Percentiles rank a stretch among this genome's conserved stretches.
Conservation (phyloP, 2,797 vertebrate species). For the Cephalopachus bancanus region DNA sequence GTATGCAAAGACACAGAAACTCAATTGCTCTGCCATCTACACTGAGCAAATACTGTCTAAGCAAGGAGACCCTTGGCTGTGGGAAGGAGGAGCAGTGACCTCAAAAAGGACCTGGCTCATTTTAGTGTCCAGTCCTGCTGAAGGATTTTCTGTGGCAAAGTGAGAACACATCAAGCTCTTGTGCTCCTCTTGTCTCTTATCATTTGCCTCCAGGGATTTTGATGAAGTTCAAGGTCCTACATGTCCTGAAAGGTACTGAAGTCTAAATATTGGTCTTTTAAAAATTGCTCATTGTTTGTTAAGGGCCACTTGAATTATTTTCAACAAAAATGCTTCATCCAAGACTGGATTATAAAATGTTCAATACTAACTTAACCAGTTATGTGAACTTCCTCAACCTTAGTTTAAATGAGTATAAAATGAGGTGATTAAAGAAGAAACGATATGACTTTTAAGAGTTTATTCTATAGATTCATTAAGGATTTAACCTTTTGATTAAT, state of each 20-base stretch:
- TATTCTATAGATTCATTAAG: not conserved
- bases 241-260: conserved; percentile 31
- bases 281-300: conserved; percentile 38
- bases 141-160: not conserved
- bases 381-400: not conserved
- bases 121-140: not conserved
- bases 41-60: not conserved
- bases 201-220: conserved; percentile 36
- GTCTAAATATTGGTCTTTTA: conserved; percentile 31
- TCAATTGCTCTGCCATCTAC: not conserved
- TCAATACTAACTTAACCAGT: not conserved
- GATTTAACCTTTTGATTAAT: conserved; percentile 37
- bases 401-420: conserved; percentile 26
- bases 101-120: not conserved
- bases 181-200: not conserved
- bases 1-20: not conserved
- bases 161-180: not conserved
- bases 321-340: conserved; percentile 52
- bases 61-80: not conserved
- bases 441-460: not conserved
- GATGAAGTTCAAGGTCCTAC: not conserved
- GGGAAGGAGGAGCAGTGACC: not conserved
- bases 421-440: not conserved
- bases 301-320: conserved; percentile 43
- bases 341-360: conserved; percentile 9